A percentile compares a stretch with the other conserved stretches of the same genome.
These are phyloP conservation scores for Lytechinus variegatus DNA, from an alignment of 35 echinoderm and acorn worm species.

Conservation along the genomic window DNA sequence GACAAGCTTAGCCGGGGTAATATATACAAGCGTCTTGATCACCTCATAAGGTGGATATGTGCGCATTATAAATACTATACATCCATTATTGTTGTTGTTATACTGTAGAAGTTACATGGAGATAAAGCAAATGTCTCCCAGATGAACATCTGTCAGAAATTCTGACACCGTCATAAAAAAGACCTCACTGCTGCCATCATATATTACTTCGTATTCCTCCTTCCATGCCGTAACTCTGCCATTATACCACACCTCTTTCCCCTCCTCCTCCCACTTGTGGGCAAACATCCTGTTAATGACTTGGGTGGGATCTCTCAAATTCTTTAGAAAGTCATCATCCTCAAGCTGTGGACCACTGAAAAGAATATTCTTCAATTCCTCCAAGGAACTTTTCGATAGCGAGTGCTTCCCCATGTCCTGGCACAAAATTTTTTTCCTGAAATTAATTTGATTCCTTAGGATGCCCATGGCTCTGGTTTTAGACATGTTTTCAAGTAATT, in stretches of 20 bases:
- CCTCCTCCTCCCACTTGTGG: conserved; percentile 19
- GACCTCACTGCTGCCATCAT: background rate
- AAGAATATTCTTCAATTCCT: conserved; percentile 26
- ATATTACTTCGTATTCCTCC: background rate
- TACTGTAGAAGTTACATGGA: background rate
- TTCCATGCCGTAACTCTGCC: background rate
- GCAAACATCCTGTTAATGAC: conserved; percentile 11
- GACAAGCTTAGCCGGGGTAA: too few species aligned
- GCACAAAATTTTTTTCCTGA: conserved; percentile 16
- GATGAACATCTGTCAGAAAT: conserved; percentile 30
- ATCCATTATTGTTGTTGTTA: too few species aligned
- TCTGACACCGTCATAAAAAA: conserved; percentile 22
- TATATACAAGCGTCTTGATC: too few species aligned
- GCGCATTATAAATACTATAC: too few species aligned
- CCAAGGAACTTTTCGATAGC: background rate
- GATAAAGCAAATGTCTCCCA: conserved; percentile 8
- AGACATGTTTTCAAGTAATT: conserved; percentile 7
- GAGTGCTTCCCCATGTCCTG: background rate
- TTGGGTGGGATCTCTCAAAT: conserved; percentile 25
- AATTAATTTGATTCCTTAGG: conserved; percentile 9
- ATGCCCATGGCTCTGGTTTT: background rate
- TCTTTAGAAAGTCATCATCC: background rate
- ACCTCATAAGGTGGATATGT: too few species aligned
- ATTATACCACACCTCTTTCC: conserved; percentile 4
- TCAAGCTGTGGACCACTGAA: background rate